Evolutionary conservation across 2,888 invertebrate species (phyloP), one percentile per base, ranked within the genome.

Genomic region (Leptinotarsa peninsularis): DNA sequence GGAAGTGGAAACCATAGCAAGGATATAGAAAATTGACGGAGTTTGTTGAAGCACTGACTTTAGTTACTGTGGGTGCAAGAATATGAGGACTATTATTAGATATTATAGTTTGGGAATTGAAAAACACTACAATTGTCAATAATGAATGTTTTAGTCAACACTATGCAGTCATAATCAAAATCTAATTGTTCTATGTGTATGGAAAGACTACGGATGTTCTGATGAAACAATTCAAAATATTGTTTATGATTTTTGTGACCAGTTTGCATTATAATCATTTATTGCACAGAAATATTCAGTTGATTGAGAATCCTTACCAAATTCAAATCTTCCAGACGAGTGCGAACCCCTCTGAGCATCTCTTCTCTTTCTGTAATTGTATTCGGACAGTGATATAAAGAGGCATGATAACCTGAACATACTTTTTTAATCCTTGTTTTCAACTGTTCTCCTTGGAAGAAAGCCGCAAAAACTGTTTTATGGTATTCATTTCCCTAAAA

Each of bases 361-460:
- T 97, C 97, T 80, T 94, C 90, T 52, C 97, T 90, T 86, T 98
- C 97, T 21, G 91, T 90, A 81, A 94, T 93, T 54, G 94, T 94
- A 77, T 95, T 96, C 1, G 98, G 97, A 87, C 97, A 98, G 0
- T 96, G 96, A 89, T 98, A 98, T 78, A 97, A 90, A 4, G 96
- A 96, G 4, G 97, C 97, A 83, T 96, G 95, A 89, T 96, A 98
- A 1, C 97, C 97, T 80, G 95, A 94, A 90, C 97, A 97, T 66
- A 98, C 96, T 89, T 98, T 98, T 90, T 95, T 96, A 78, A 97
- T 96, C 80, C 96, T 93, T 0, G 93, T 92, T 89, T 96, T 97
- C 73, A 98, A 90, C 85, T 97, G 96, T 83, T 97, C 97, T 67
- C 97, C 98, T 94, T 97, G 95, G 91, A 94, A 94, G 90, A 94